Conservation (phyloP, 2,797 vertebrate genomes). For the Anguilla anguilla region DNA sequence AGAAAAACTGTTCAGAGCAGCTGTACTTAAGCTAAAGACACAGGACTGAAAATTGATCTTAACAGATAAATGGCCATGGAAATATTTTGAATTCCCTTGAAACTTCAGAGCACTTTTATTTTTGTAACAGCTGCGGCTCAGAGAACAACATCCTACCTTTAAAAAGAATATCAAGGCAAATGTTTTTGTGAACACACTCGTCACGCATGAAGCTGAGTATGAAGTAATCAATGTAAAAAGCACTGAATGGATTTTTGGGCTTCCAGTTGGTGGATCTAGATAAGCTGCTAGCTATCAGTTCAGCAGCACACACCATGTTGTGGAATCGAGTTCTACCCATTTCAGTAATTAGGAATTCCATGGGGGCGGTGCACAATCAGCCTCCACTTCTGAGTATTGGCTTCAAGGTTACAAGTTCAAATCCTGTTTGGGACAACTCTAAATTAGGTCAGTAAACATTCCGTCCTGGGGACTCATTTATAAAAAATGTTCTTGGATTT, state of each 20-base stretch:
- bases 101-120: constrained; percentile 27
- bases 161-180: background rate
- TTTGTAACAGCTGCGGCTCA: background rate
- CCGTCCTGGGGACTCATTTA: background rate
- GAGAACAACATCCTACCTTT: background rate
- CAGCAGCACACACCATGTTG: background rate
- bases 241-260: background rate
- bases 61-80: constrained; percentile 28
- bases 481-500: background rate
- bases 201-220: background rate
- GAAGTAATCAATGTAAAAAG: background rate
- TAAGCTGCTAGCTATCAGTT: too few relatives aligned
- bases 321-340: background rate
- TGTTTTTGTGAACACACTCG: background rate
- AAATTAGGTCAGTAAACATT: background rate
- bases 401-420: background rate
- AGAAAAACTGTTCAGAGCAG: background rate
- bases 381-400: background rate
- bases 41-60: constrained; percentile 32
- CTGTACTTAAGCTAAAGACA: constrained; percentile 10
- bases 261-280: background rate
- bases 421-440: background rate
- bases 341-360: background rate
- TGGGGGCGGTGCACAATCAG: background rate
- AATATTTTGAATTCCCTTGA: constrained; percentile 14